Base-by-base conservation (phyloP, 2,888 invertebrate species). In the Orthosia gracilis region DNA sequence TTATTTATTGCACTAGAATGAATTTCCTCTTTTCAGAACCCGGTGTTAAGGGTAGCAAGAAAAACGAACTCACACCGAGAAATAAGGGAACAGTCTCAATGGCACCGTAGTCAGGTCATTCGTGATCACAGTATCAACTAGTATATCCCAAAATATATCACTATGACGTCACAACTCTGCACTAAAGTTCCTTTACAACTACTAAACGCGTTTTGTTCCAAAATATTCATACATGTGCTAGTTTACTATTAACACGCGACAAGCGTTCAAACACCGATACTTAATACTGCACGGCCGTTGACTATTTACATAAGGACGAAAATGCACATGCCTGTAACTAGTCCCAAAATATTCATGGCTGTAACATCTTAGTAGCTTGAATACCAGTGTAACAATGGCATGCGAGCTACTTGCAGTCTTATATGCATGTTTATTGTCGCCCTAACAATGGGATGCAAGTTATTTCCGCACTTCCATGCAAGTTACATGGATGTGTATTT, bases 211-310 rank as follows among this genome's bases (percentile, higher is more conserved):
- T 76, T 86, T 78, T 86, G 76, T 79, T 86, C 73, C 80, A 85
- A 84, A 85, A 86, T 82, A 86, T 82, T 78, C 18, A 86, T n/a
- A n/a, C n/a, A n/a, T n/a, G n/a, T n/a, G n/a, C n/a, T n/a, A n/a
- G n/a, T n/a, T n/a, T 80, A 70, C 80, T 85, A 84, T 77, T 86
- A 83, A 86, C 87, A 85, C 85, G 83, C 81, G 77, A 76, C 72
- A 86, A 86, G 85, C 85, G 66, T 73, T 82, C 59, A 54, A 76
- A 85, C 81, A 85, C 85, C 78, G 75, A 70, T 58, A 79, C 75
- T 72, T 83, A 86, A 86, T 86, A 86, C 87, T 86, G 79, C 87
- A 81, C 87, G 79, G 78, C 72, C 62, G 55, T 76, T 73, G 70
- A 81, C 68, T 86, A 83, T 86, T 66, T 75, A 80, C 70, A 78